Conservation (phyloP, 2,888 invertebrate genomes). For the Cephus pulcher region DNA sequence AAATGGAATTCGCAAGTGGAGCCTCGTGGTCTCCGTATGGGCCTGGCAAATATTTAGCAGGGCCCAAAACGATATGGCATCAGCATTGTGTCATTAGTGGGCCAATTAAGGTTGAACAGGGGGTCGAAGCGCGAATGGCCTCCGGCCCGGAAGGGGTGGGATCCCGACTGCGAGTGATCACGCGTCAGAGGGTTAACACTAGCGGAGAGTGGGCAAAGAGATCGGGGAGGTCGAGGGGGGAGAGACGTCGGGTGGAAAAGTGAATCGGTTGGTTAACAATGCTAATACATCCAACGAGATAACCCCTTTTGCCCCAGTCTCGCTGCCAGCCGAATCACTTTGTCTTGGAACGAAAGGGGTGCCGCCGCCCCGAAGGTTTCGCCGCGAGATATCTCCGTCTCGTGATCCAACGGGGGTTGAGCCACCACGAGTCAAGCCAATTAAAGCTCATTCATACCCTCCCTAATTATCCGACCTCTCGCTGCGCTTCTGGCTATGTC, state of each 20-base stretch:
- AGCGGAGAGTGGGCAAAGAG: conserved; percentile 33
- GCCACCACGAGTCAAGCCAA: conserved; percentile 40
- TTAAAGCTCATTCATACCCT: conserved; percentile 60
- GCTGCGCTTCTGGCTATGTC: background rate
- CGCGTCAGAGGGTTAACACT: conserved; percentile 26
- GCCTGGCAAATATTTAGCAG: background rate
- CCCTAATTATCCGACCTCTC: conserved; percentile 45
- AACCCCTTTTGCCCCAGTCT: conserved; percentile 27
- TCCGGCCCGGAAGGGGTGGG: conserved; percentile 2
- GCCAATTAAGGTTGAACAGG: background rate
- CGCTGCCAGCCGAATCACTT: conserved; percentile 36
- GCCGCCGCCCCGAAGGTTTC: conserved; percentile 38
- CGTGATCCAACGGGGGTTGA: conserved; percentile 10
- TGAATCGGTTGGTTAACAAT: conserved; percentile 63
- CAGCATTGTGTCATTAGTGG: background rate
- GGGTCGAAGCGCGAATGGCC: background rate
- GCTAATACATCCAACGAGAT: conserved; percentile 56
- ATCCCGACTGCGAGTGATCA: conserved; percentile 27
- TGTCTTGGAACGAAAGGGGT: conserved; percentile 56
- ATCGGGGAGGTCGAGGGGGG: conserved; percentile 44
- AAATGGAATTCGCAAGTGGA: background rate
- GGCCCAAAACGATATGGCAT: background rate
- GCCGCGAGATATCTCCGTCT: conserved; percentile 28
- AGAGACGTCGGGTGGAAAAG: conserved; percentile 38
- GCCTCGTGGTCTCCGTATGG: background rate